Evolutionary conservation across 2,113 vertebrate species (phyloP).

Genomic region (Pluvialis apricaria): DNA sequence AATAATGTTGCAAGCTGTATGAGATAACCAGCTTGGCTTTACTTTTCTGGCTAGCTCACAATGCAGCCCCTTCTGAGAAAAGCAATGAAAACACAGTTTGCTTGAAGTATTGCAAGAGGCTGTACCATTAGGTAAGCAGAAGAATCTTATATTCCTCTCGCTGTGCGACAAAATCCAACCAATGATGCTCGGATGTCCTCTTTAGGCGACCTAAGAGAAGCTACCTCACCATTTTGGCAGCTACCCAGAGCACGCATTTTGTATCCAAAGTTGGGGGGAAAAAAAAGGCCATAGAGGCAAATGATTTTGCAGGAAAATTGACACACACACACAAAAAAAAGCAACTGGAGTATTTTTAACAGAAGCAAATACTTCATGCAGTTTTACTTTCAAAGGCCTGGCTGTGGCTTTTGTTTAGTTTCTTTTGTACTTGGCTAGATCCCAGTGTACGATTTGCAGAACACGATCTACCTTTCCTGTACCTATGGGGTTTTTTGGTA

Average conservation of each 20-base stretch:
- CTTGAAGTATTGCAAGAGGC: neutral
- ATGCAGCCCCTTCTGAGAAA: neutral
- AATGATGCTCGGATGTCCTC: neutral
- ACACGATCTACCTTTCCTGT: conserved; percentile 20
- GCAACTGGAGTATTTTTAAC: neutral
- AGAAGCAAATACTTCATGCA: conserved; percentile 32
- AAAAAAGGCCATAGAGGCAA: neutral
- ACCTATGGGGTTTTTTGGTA: neutral
- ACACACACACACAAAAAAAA: neutral
- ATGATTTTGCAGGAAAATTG: neutral
- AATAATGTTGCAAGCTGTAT: neutral
- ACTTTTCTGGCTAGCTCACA: neutral
- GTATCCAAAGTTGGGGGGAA: neutral
- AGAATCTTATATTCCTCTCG: neutral
- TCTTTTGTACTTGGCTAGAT: conserved; percentile 34
- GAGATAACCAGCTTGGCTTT: conserved; percentile 33
- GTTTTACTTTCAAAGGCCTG: conserved; percentile 47
- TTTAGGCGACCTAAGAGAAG: neutral
- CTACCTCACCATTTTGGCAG: conserved; percentile 6
- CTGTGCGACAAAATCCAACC: neutral
- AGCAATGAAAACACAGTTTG: neutral
- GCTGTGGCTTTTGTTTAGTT: conserved; percentile 14
- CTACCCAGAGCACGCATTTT: neutral
- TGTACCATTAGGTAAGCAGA: neutral
- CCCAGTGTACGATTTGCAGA: neutral